Evolutionary conservation across 2,113 vertebrate species (phyloP).

Genomic region (Cryptomyrus ogoouensis): DNA sequence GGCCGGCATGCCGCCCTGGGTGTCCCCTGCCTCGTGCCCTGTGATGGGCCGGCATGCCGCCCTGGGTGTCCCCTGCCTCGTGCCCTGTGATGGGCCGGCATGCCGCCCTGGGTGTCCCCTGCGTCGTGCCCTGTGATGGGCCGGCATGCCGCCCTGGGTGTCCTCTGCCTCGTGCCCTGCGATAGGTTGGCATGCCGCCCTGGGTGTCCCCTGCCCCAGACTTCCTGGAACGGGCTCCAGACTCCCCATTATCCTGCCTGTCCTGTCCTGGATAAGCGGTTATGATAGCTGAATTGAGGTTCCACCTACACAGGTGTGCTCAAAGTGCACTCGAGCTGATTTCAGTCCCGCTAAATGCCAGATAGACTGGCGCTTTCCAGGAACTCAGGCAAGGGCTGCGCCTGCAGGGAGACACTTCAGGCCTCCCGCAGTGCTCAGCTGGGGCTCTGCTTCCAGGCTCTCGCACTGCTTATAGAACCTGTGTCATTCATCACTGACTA

Average conservation of each 20-base stretch:
- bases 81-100: too few relatives aligned
- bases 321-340: neutral
- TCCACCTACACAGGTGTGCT: neutral
- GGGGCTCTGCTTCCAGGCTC: neutral
- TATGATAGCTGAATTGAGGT: neutral
- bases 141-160: too few relatives aligned
- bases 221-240: neutral
- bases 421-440: neutral
- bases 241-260: neutral
- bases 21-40: too few relatives aligned
- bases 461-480: neutral
- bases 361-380: neutral
- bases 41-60: too few relatives aligned
- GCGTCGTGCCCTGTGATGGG: too few relatives aligned
- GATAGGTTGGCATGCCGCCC: too few relatives aligned
- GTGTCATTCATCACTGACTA: neutral
- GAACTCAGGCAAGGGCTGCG: neutral
- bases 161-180: too few relatives aligned
- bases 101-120: too few relatives aligned
- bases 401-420: neutral
- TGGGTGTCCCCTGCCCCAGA: too few relatives aligned
- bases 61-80: too few relatives aligned
- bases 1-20: too few relatives aligned
- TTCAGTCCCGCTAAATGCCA: neutral
- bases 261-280: neutral